Evolutionary conservation across 2,888 invertebrate species (phyloP).

Genomic region (Drosophila subquinaria): DNA sequence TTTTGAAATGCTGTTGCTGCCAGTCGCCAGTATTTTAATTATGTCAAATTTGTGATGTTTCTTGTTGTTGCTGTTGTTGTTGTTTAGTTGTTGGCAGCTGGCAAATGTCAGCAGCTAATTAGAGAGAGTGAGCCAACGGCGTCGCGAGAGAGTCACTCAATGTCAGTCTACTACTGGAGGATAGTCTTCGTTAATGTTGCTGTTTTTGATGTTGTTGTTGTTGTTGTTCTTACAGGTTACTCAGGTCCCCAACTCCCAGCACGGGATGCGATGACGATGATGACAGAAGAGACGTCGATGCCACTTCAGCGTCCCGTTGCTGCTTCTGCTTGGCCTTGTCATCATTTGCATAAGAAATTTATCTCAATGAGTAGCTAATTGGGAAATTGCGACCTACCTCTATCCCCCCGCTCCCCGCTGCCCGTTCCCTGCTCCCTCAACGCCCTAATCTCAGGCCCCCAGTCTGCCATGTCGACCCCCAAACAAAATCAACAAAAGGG

Average conservation of each 20-base stretch:
- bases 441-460: slow-evolving; percentile 17
- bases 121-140: slow-evolving; percentile 68
- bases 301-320: slow-evolving; percentile 60
- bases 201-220: background rate
- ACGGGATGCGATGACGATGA: slow-evolving; percentile 37
- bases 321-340: slow-evolving; percentile 72
- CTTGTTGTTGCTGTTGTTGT: slow-evolving; percentile 24
- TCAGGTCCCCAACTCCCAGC: slow-evolving; percentile 72
- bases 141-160: slow-evolving; percentile 71
- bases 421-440: background rate
- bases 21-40: slow-evolving; percentile 70
- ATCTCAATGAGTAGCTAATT: slow-evolving; percentile 82
- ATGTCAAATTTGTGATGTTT: slow-evolving; percentile 74
- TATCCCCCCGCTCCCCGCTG: background rate
- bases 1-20: slow-evolving; percentile 39
- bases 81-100: slow-evolving; percentile 51
- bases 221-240: slow-evolving; percentile 55
- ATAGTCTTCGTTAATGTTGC: slow-evolving; percentile 33
- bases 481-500: slow-evolving; percentile 62
- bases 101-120: slow-evolving; percentile 82
- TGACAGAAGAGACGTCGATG: slow-evolving; percentile 66
- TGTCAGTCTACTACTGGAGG: slow-evolving; percentile 61
- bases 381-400: slow-evolving; percentile 75
- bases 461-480: slow-evolving; percentile 18
- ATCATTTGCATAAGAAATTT: slow-evolving; percentile 83